Evolutionary conservation across 2,797 vertebrate species (phyloP).

Genomic region (Zonotrichia albicollis): DNA sequence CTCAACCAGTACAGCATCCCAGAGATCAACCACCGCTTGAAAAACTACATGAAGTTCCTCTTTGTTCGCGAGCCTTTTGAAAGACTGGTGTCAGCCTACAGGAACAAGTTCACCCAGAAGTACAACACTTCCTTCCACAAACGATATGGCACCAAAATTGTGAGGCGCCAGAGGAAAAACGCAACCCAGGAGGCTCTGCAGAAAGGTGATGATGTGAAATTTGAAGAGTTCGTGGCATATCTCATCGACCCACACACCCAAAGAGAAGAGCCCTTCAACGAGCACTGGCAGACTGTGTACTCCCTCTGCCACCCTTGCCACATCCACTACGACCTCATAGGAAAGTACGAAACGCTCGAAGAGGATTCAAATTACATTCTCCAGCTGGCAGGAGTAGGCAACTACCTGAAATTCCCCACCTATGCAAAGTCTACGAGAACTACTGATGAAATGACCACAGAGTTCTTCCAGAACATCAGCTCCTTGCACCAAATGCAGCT

Average conservation of each 20-base stretch:
- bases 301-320: constrained; percentile 97
- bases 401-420: constrained; percentile 89
- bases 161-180: constrained; percentile 92
- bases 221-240: constrained; percentile 93
- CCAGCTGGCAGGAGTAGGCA: constrained; percentile 85
- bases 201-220: constrained; percentile 88
- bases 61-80: constrained; percentile 97
- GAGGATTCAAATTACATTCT: constrained; percentile 93
- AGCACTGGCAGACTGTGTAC: constrained; percentile 97
- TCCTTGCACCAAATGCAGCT: constrained; percentile 88
- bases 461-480: constrained; percentile 98
- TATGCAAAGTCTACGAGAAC: constrained; percentile 97
- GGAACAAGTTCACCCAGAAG: constrained; percentile 98
- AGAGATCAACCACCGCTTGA: constrained; percentile 97
- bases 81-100: constrained; percentile 95
- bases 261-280: constrained; percentile 93
- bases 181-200: constrained; percentile 92
- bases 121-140: constrained; percentile 99
- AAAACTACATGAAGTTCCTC: constrained; percentile 98
- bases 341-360: constrained; percentile 96
- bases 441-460: constrained; percentile 96
- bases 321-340: constrained; percentile 96
- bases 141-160: constrained; percentile 94
- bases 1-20: constrained; percentile 97
- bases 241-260: constrained; percentile 92